Base-by-base conservation (phyloP, 1,140 invertebrate species). In the Helicoverpa zea region DNA sequence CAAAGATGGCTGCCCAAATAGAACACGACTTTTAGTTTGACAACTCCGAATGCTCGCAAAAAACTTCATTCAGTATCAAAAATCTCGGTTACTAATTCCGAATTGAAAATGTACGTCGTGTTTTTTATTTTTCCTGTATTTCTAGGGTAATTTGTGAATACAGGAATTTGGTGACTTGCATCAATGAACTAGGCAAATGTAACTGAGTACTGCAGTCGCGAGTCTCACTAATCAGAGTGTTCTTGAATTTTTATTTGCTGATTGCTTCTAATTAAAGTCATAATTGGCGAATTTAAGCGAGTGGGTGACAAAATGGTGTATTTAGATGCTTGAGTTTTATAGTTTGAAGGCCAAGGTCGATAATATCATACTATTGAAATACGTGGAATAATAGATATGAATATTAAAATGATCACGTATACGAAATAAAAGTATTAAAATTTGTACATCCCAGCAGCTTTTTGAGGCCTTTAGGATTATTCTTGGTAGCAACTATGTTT, bases 11-110 rank as follows among this genome's bases (percentile, higher is more conserved):
- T 56, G 7, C 18, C 52, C 29, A 58, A 58, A 73, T 58, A 29
- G 43, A 73, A 58, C 35, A 68, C 64, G 29, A 58, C 29, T 58
- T 58, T 73, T 73, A 73, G 52, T 73, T 43, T 56, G 51, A 2
- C 52, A 73, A 52, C 11, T 68, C 64, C 49, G 47, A 18, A 51
- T 49, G 70, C 56, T 35, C 14, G 52, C 16, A 54, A 72, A 72
- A 54, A 73, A 35, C 13, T 56, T 35, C 51, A 12, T 16, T 10
- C 9, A 29, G 47, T 12, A 66, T 47, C n/a, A 14, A 47, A 43
- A 47, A 14, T 47, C 35, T 66, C 29, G 35, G 29, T 29, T 63
- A 14, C 59, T 63, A 68, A 51, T 35, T 68, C 51, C 3, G 47
- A 68, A 64, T 16, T 64, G 12, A 16, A 4, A 30, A 61, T 29